phyloP scores from a whole-genome alignment of 2,888 invertebrate species.

The Temnothorax rugatulus region DNA sequence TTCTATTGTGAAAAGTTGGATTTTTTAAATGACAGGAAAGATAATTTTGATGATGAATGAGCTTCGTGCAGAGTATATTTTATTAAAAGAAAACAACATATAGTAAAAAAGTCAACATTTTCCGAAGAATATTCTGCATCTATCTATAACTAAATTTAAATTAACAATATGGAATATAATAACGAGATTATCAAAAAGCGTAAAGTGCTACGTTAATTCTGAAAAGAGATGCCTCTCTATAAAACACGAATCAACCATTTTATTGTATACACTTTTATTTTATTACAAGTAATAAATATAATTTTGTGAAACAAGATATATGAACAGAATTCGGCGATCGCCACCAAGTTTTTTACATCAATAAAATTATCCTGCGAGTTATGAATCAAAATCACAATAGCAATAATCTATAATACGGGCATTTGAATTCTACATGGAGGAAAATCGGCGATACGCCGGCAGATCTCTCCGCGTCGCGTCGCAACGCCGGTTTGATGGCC shows the following conservation, averaged over 20 bases:
- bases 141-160: not conserved
- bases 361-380: too few species aligned
- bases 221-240: not conserved
- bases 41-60: not conserved
- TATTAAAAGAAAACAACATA: not conserved
- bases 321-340: too few species aligned
- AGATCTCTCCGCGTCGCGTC: not conserved
- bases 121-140: not conserved
- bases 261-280: too few species aligned
- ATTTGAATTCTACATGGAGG: conserved; percentile 56
- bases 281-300: too few species aligned
- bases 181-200: not conserved
- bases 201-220: not conserved
- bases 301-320: too few species aligned
- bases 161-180: not conserved
- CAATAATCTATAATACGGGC: conserved; percentile 8
- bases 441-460: conserved; percentile 35
- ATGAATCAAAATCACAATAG: too few species aligned
- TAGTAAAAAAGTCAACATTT: not conserved
- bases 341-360: too few species aligned
- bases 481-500: conserved; percentile 23
- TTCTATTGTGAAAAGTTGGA: not conserved
- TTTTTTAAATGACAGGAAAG: not conserved
- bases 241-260: not conserved
- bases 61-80: not conserved